phyloP scores from a whole-genome alignment of 2,888 invertebrate genomes.

The Caenorhabditis uteleia region DNA sequence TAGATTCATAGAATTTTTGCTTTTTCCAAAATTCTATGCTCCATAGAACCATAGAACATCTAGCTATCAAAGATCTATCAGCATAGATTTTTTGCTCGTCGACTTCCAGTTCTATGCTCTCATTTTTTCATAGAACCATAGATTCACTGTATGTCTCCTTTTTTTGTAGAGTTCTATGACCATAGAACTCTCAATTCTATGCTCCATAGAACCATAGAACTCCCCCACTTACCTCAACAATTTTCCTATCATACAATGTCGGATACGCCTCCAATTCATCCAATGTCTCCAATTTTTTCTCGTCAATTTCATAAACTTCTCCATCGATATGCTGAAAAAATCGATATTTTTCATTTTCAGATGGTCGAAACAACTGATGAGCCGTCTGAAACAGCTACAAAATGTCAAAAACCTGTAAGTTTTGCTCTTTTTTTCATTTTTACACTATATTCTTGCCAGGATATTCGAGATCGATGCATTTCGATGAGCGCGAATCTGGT shows the following conservation, averaged over 20 bases:
- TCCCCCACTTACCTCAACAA: constrained; percentile 36
- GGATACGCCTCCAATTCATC: constrained; percentile 65
- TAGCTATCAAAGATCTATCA: too few species aligned
- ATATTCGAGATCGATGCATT: constrained; percentile 4
- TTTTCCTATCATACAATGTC: constrained; percentile 48
- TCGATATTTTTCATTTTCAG: neutral
- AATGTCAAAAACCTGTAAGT: neutral
- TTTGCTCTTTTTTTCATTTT: neutral
- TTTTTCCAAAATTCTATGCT: too few species aligned
- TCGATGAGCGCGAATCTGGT: constrained; percentile 20
- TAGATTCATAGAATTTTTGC: too few species aligned
- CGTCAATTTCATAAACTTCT: constrained; percentile 60
- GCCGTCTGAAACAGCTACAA: neutral
- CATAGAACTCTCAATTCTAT: too few species aligned
- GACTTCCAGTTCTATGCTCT: too few species aligned
- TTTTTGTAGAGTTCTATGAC: too few species aligned
- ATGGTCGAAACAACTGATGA: constrained; percentile 3
- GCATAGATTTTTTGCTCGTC: too few species aligned
- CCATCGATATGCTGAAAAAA: constrained; percentile 55
- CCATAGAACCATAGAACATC: too few species aligned
- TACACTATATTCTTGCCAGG: neutral
- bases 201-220: too few species aligned
- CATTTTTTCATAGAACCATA: too few species aligned
- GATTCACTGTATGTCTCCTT: too few species aligned
- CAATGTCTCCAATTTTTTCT: constrained; percentile 47